Conservation (phyloP, 2,113 vertebrate species). For the Pantherophis guttatus region DNA sequence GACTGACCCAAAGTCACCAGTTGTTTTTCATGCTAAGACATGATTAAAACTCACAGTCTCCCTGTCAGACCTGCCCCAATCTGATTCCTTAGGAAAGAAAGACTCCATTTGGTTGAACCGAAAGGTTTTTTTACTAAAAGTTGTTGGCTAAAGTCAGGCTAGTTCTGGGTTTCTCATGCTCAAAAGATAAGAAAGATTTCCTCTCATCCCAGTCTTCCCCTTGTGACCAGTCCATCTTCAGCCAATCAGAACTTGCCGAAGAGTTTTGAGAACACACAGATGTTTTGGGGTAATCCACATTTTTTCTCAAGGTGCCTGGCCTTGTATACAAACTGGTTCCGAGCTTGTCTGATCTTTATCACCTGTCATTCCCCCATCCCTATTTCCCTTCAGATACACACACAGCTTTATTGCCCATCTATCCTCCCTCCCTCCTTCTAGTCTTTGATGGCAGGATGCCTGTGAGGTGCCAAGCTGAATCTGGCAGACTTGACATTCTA, state of each 20-base stretch:
- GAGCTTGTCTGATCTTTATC: background rate
- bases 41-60: background rate
- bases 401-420: no score
- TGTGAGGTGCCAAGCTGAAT: no score
- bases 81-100: background rate
- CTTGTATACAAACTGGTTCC: background rate
- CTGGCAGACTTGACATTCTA: no score
- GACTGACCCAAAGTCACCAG: background rate
- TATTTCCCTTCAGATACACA: no score
- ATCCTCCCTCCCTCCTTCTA: no score
- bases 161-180: background rate
- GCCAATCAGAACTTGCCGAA: background rate
- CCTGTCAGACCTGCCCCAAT: background rate
- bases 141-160: background rate
- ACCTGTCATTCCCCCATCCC: no score
- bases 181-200: background rate
- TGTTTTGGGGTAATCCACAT: background rate
- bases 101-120: background rate
- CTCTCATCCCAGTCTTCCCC: background rate
- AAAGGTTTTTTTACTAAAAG: background rate
- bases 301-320: background rate
- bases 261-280: background rate
- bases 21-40: background rate
- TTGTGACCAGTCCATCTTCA: background rate
- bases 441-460: no score